Percentiles rank a stretch among this genome's conserved stretches.
phyloP scores from a whole-genome alignment of 2,113 vertebrate genomes.

The Gorsachius goisagi region DNA sequence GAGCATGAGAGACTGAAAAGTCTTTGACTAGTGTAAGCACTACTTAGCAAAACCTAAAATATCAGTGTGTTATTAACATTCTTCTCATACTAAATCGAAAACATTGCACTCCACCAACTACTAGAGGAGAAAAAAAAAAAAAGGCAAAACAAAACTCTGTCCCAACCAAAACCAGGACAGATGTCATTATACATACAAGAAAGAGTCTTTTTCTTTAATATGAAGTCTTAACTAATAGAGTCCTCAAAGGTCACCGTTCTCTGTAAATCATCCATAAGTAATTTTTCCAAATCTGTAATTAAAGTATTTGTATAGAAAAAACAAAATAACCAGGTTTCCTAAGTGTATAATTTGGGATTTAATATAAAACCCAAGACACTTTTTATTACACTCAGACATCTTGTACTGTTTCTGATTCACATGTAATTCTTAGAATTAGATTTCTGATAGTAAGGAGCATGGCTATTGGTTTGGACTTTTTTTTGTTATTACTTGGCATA shows the following conservation, averaged over 20 bases:
- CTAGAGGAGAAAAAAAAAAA: too few relatives aligned
- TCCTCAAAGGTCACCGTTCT: neutral
- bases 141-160: too few relatives aligned
- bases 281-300: neutral
- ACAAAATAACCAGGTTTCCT: neutral
- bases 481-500: neutral
- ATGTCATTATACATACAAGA: neutral
- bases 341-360: neutral
- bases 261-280: neutral
- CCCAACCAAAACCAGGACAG: too few relatives aligned
- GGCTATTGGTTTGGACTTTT: neutral
- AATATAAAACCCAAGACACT: neutral
- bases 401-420: neutral
- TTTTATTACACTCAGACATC: neutral
- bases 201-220: neutral
- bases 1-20: too few relatives aligned
- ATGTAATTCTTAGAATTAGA: too few relatives aligned
- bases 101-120: too few relatives aligned
- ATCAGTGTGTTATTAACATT: too few relatives aligned
- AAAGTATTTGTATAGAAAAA: neutral
- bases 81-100: too few relatives aligned
- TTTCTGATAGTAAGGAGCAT: neutral
- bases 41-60: too few relatives aligned
- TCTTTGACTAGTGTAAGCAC: too few relatives aligned
- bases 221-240: neutral